Percentiles rank a stretch among this genome's conserved stretches.
These are phyloP conservation scores for Dexiosoma caninum DNA, from an alignment of 2,888 invertebrate species.

Conservation along the genomic window DNA sequence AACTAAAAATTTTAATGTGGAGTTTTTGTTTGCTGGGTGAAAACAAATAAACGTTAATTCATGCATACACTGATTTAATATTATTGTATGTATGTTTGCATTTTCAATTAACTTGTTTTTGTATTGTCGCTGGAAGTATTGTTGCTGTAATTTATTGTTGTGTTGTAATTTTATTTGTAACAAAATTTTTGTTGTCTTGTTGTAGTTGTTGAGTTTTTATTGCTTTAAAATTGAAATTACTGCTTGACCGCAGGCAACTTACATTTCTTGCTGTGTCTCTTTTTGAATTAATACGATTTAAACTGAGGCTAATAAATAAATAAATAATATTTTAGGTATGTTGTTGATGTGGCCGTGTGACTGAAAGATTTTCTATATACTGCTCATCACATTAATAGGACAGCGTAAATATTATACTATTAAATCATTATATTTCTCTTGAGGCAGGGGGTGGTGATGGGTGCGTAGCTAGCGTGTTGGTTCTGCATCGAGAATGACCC, in stretches of 20 bases:
- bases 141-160: slow-evolving; percentile 39
- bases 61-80: slow-evolving; percentile 14
- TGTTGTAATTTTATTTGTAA: slow-evolving; percentile 58
- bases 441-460: too few species aligned
- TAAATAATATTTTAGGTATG: background rate
- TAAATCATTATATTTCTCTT: too few species aligned
- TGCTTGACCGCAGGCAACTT: slow-evolving; percentile 45
- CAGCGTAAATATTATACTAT: too few species aligned
- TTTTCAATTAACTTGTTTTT: slow-evolving; percentile 54
- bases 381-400: too few species aligned
- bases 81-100: slow-evolving; percentile 22
- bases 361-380: background rate
- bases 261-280: background rate
- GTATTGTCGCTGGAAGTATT: slow-evolving; percentile 10
- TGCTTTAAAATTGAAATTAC: slow-evolving; percentile 28
- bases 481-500: too few species aligned
- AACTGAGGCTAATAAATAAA: background rate
- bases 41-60: background rate
- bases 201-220: slow-evolving; percentile 17
- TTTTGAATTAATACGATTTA: slow-evolving; percentile 15
- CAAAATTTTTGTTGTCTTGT: too few species aligned
- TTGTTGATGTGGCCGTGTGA: background rate
- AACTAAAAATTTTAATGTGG: too few species aligned
- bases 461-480: too few species aligned
- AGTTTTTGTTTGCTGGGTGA: slow-evolving; percentile 40